Evolutionary conservation across 1,140 invertebrate genomes (phyloP).

Genomic region (Ruditapes philippinarum): DNA sequence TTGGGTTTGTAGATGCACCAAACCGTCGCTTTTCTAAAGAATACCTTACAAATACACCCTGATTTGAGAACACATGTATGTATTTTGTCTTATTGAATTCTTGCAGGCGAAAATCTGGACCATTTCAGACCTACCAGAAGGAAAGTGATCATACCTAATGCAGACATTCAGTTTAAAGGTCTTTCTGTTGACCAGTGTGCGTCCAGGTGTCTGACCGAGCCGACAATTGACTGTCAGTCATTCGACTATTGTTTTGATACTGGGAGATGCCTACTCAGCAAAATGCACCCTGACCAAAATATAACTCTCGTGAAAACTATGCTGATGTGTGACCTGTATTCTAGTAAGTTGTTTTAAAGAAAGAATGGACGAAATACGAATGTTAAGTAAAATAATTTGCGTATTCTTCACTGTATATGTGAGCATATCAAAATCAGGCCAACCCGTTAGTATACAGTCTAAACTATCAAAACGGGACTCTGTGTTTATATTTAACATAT

Average conservation of each 20-base stretch:
- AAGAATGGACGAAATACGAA: too few relatives aligned
- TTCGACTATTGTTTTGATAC: constrained; percentile 67
- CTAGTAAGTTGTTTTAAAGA: constrained; percentile 51
- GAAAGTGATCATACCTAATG: background rate
- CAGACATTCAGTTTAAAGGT: constrained; percentile 26
- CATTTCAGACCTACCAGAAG: constrained; percentile 43
- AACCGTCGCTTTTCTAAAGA: too few relatives aligned
- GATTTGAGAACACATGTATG: too few relatives aligned
- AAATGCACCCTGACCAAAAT: constrained; percentile 26
- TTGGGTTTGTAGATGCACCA: too few relatives aligned
- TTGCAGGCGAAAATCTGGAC: constrained; percentile 51
- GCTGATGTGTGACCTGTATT: constrained; percentile 53
- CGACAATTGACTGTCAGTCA: constrained; percentile 57
- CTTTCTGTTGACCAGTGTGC: constrained; percentile 67
- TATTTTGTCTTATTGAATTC: too few relatives aligned
- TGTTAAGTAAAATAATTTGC: too few relatives aligned
- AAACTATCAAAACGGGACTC: too few relatives aligned
- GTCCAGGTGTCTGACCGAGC: constrained; percentile 48
- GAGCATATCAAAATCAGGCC: too few relatives aligned
- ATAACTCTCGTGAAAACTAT: background rate
- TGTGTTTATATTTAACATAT: too few relatives aligned
- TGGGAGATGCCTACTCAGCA: constrained; percentile 53
- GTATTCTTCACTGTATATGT: too few relatives aligned
- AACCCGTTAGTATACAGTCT: too few relatives aligned
- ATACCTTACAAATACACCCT: too few relatives aligned